Evolutionary conservation across 2,888 invertebrate species (phyloP).

Genomic region (Plagodis dolabraria): DNA sequence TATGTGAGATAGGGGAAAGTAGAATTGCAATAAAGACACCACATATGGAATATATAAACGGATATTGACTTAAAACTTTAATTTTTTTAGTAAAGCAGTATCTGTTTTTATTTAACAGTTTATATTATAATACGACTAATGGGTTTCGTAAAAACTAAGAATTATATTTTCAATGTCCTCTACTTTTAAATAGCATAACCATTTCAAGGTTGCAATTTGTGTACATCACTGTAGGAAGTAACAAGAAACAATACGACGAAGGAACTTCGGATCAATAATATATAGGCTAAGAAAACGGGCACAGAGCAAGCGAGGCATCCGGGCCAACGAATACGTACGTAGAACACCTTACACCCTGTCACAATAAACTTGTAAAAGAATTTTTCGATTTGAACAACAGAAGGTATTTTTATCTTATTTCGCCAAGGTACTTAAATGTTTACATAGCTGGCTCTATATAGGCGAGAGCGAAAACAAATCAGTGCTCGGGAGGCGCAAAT

Average conservation of each 20-base stretch:
- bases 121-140: too few relatives aligned
- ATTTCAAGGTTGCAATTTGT: background rate
- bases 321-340: conserved; percentile 37
- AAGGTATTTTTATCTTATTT: conserved; percentile 9
- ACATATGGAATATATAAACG: too few relatives aligned
- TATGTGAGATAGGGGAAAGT: too few relatives aligned
- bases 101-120: too few relatives aligned
- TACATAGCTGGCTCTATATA: conserved; percentile 49
- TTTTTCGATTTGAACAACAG: background rate
- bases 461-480: conserved; percentile 82
- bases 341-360: conserved; percentile 38
- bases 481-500: conserved; percentile 83
- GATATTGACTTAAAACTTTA: too few relatives aligned
- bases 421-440: conserved; percentile 21
- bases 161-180: too few relatives aligned
- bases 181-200: too few relatives aligned
- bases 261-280: conserved; percentile 76
- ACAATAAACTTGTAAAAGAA: conserved; percentile 6
- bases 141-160: too few relatives aligned
- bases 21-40: too few relatives aligned
- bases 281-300: conserved; percentile 76
- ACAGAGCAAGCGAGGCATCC: conserved; percentile 59
- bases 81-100: too few relatives aligned
- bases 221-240: conserved; percentile 12
- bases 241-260: conserved; percentile 67